Base-by-base conservation (phyloP, 1,140 invertebrate species). In the Brachionus asplanchnoidis region DNA sequence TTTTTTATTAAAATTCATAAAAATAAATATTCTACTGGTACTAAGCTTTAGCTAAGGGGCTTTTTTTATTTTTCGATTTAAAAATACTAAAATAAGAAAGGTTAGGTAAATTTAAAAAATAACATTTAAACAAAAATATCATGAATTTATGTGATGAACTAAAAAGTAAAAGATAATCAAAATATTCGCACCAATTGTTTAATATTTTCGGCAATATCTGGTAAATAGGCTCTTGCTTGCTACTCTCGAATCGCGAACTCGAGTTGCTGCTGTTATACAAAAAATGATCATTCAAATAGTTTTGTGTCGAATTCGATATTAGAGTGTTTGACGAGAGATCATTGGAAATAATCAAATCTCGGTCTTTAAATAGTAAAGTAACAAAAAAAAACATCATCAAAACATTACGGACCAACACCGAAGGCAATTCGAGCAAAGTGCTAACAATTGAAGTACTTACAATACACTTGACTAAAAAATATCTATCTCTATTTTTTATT, bases 111-210 rank as follows among this genome's bases (percentile, higher is more conserved):
- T 44, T 60, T 12, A 82, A n/a, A 44, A 82, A 82, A 82, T 82
- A 82, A 68, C 79, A 82, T 20, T 60, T 68, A 26, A 82, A 82
- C 9, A 82, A 46, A 36, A 82, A 42, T 23, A 82, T 82, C 36
- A 82, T 60, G 44, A 65, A 82, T 26, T 82, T 82, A 68, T 82
- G 79, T 4, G 79, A 82, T 60, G 79, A 82, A 9, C 53, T 46
- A 60, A 82, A 65, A 11, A 82, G 40, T 11, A 82, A 36, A 28
- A 82, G 42, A 46, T 82, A 82, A 68, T 82, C 79, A 46, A 46
- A 60, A 60, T 50, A 77, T 26, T 44, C 40, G 26, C 73, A 77
- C 23, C 42, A 77, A 26, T 77, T 50, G 32, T 77, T 77, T 50
- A 77, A n/a, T 28, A 73, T 73, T 42, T 73, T 36, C 9, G 68